Percentiles rank a stretch among this genome's conserved stretches.
Evolutionary conservation across 2,113 vertebrate species (phyloP).

Genomic region (Cervus canadensis): DNA sequence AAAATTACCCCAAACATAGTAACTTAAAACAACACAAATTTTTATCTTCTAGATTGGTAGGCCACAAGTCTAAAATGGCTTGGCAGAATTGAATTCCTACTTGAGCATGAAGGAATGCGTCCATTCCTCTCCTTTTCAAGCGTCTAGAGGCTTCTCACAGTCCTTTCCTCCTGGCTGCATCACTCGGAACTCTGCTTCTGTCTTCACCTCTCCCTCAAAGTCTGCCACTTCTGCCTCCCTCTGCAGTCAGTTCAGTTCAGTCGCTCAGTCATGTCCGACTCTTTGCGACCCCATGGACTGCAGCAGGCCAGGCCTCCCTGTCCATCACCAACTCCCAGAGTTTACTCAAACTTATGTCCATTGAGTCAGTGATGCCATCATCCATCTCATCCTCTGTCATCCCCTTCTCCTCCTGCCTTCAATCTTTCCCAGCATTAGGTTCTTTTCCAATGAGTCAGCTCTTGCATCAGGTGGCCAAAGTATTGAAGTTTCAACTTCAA

Average conservation of each 20-base stretch:
- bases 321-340: background rate
- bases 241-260: background rate
- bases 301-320: background rate
- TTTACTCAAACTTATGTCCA: background rate
- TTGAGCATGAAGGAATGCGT: background rate
- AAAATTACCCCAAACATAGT: background rate
- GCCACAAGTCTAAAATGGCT: background rate
- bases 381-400: background rate
- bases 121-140: background rate
- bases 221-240: background rate
- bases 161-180: background rate
- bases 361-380: background rate
- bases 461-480: background rate
- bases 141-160: background rate
- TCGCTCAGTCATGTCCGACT: accelerated
- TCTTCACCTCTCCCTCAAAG: background rate
- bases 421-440: background rate
- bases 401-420: background rate
- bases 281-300: background rate
- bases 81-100: background rate
- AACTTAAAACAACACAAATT: background rate
- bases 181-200: background rate
- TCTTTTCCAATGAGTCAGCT: background rate
- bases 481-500: background rate
- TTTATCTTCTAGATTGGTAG: background rate